These are phyloP conservation scores for Tautogolabrus adspersus DNA, from an alignment of 2,113 vertebrate species.

Conservation along the genomic window DNA sequence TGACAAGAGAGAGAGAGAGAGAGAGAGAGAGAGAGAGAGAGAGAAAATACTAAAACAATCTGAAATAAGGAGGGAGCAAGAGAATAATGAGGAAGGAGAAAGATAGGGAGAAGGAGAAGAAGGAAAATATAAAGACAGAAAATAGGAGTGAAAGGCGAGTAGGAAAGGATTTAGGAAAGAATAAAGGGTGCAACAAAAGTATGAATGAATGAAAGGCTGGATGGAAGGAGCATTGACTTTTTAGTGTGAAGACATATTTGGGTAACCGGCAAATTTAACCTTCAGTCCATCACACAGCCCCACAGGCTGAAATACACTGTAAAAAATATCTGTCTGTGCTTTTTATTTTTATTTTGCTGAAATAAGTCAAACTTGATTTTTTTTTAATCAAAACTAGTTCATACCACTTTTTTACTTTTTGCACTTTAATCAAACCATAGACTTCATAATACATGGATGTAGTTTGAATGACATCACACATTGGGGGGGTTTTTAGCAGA, in stretches of 20 bases:
- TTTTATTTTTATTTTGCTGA: too few species aligned
- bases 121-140: background rate
- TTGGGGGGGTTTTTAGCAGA: too few species aligned
- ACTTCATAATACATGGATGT: too few species aligned
- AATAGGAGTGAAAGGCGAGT: too few species aligned
- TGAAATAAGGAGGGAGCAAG: background rate
- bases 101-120: background rate
- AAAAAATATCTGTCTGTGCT: background rate
- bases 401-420: too few species aligned
- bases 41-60: background rate
- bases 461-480: too few species aligned
- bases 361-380: too few species aligned
- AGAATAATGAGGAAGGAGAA: too few species aligned
- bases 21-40: background rate
- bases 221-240: background rate
- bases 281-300: background rate
- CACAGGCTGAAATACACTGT: background rate
- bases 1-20: conserved; percentile 30
- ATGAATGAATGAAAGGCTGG: background rate
- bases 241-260: background rate
- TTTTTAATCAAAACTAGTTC: too few species aligned
- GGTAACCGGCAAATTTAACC: background rate
- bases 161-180: background rate
- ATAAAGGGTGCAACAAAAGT: background rate
- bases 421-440: too few species aligned